These are phyloP conservation scores for Villa cingulata DNA, from an alignment of 2,888 invertebrate species.

Conservation along the genomic window DNA sequence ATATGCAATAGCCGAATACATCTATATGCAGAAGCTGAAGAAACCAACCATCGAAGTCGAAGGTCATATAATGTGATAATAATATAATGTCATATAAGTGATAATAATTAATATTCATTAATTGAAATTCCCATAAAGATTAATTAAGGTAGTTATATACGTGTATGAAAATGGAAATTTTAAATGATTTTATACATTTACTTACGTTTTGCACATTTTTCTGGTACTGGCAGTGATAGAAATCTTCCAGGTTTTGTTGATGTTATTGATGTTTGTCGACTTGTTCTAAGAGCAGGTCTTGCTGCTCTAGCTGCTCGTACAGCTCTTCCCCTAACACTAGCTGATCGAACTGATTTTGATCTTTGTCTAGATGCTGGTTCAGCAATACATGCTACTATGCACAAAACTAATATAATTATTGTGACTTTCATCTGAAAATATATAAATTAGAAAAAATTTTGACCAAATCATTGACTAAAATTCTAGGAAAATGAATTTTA, in stretches of 20 bases:
- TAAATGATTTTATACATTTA: too few species aligned
- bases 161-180: too few species aligned
- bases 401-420: conserved; percentile 43
- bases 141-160: too few species aligned
- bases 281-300: conserved; percentile 23
- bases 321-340: background rate
- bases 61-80: too few species aligned
- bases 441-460: conserved; percentile 2
- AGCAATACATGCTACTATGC: conserved; percentile 44
- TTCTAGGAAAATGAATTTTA: too few species aligned
- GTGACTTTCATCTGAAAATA: conserved; percentile 56
- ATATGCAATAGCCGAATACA: too few species aligned
- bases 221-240: conserved; percentile 63
- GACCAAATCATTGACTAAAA: too few species aligned
- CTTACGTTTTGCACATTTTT: conserved; percentile 77
- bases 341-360: background rate
- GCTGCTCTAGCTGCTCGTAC: background rate
- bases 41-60: too few species aligned
- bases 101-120: too few species aligned
- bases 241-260: conserved; percentile 67
- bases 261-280: conserved; percentile 46
- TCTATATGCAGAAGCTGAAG: too few species aligned
- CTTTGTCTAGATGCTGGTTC: conserved; percentile 37
- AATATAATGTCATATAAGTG: too few species aligned
- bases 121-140: too few species aligned